Conservation (phyloP, 2,888 invertebrate genomes). For the Gisinianus flammeolus region DNA sequence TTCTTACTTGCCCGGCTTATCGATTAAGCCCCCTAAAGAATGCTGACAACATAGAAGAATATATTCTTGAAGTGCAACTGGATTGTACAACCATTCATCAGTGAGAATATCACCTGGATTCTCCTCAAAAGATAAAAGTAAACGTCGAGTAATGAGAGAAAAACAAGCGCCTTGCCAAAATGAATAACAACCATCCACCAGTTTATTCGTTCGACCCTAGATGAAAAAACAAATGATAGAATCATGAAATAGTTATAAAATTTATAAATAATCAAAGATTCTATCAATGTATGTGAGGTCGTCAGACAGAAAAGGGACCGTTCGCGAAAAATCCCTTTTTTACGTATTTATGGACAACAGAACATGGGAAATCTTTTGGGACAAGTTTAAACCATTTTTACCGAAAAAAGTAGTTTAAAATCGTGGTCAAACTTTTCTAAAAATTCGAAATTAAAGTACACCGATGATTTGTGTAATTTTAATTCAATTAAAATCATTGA, state of each 20-base stretch:
- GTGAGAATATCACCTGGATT: slow-evolving; percentile 27
- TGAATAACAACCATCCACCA: slow-evolving; percentile 98
- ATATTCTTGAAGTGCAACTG: slow-evolving; percentile 91
- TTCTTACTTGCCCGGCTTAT: slow-evolving; percentile 93
- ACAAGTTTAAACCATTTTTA: too few species aligned
- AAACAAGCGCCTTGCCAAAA: slow-evolving; percentile 98
- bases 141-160: slow-evolving; percentile 70
- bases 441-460: too few species aligned
- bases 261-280: too few species aligned
- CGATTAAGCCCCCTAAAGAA: slow-evolving; percentile 84
- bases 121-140: slow-evolving; percentile 38
- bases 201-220: slow-evolving; percentile 95
- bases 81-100: slow-evolving; percentile 77
- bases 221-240: not conserved
- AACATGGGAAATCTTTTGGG: too few species aligned
- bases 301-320: too few species aligned
- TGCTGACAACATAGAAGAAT: slow-evolving; percentile 91
- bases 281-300: too few species aligned
- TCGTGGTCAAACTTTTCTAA: too few species aligned
- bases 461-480: too few species aligned
- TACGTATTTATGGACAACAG: too few species aligned
- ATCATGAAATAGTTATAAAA: not conserved
- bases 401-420: too few species aligned
- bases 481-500: too few species aligned
- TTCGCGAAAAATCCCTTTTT: too few species aligned